Evolutionary conservation across 2,888 invertebrate species (phyloP).

Genomic region (Colostygia pectinataria): DNA sequence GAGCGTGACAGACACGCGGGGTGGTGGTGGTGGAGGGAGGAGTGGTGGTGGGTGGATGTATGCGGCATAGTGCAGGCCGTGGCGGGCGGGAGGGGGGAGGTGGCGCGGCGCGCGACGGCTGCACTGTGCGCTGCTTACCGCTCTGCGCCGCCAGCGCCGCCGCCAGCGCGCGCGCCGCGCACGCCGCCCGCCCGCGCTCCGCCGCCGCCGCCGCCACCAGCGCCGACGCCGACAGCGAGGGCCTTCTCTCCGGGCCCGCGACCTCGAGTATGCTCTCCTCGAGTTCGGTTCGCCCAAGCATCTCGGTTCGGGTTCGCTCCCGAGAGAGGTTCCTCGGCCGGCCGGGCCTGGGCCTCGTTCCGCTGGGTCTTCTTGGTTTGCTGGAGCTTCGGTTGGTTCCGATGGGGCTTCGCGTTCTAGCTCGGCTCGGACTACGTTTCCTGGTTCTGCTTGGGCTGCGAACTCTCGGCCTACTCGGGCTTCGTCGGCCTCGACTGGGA

Average conservation of each 20-base stretch:
- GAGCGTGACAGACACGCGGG: too few species aligned
- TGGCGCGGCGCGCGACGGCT: conserved; percentile 29
- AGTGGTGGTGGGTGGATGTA: background rate
- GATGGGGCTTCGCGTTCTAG: conserved; percentile 6
- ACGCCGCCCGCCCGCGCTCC: conserved; percentile 40
- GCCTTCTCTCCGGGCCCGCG: background rate
- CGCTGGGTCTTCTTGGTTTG: conserved; percentile 1
- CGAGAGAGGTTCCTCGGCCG: too few species aligned
- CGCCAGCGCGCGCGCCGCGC: conserved; percentile 51
- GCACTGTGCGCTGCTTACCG: conserved; percentile 46
- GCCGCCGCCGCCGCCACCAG: conserved; percentile 56
- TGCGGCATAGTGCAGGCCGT: conserved; percentile 16
- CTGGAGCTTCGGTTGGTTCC: background rate
- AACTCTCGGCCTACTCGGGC: background rate
- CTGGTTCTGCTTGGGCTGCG: background rate
- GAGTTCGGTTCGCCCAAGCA: background rate
- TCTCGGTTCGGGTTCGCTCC: too few species aligned
- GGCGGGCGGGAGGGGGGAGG: conserved; percentile 21
- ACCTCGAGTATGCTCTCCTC: too few species aligned
- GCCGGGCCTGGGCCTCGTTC: background rate
- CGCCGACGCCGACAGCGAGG: conserved; percentile 51
- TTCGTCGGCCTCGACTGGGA: too few species aligned
- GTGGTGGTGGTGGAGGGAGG: background rate
- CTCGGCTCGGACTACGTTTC: conserved; percentile 9
- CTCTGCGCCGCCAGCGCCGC: conserved; percentile 47